A percentile compares a stretch with the other conserved stretches of the same genome.
These are phyloP conservation scores for Xylota segnis DNA, from an alignment of 2,888 invertebrate genomes.

Conservation along the genomic window DNA sequence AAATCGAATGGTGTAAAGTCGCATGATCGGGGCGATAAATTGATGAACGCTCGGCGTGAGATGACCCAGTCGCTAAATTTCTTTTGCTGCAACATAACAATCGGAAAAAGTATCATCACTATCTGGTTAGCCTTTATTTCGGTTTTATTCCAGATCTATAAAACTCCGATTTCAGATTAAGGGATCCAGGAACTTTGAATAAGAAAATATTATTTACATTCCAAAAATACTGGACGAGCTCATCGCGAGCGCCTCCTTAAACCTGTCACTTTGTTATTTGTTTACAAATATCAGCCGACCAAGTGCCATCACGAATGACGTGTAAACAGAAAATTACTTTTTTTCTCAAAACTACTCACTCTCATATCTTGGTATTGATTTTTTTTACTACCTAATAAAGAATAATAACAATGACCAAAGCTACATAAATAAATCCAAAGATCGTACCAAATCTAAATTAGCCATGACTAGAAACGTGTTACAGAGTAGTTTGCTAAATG, in stretches of 20 bases:
- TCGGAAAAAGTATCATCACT: too few species aligned
- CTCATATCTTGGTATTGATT: slow-evolving; percentile 55
- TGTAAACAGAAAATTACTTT: slow-evolving; percentile 51
- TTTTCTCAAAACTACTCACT: slow-evolving; percentile 6
- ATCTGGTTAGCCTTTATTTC: too few species aligned
- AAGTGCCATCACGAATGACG: slow-evolving; percentile 55
- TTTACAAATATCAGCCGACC: slow-evolving; percentile 52
- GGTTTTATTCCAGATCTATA: too few species aligned
- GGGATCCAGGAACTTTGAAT: too few species aligned
- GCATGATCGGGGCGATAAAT: too few species aligned
- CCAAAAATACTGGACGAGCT: neutral
- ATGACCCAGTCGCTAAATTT: too few species aligned
- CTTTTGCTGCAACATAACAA: too few species aligned
- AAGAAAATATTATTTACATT: too few species aligned
- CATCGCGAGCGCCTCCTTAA: neutral
- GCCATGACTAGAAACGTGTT: slow-evolving; percentile 83
- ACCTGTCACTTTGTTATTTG: slow-evolving; percentile 16
- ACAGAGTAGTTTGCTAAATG: slow-evolving; percentile 83
- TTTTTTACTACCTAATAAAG: slow-evolving; percentile 3
- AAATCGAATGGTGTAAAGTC: too few species aligned
- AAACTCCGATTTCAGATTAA: too few species aligned
- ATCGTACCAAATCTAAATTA: neutral
- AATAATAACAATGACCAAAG: slow-evolving; percentile 49
- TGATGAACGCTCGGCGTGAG: too few species aligned
- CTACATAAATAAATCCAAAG: slow-evolving; percentile 15